Conservation (phyloP, 2,888 invertebrate genomes). For the Linhomoeus sp. region DNA sequence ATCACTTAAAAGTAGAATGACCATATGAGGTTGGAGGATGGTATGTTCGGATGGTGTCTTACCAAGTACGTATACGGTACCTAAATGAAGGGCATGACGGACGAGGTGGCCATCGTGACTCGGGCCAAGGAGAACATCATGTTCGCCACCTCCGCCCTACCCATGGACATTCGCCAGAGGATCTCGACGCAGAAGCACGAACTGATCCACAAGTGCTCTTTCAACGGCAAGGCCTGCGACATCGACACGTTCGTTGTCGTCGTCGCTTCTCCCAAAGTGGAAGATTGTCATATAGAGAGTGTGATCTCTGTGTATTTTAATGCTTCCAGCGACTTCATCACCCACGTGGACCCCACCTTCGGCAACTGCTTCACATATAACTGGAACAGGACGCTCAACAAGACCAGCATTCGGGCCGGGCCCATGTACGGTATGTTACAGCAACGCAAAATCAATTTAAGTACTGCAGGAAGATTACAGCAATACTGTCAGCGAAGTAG, state of each 20-base stretch:
- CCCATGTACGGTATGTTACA: conserved; percentile 18
- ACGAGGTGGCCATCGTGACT: conserved; percentile 26
- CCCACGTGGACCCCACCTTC: conserved; percentile 18
- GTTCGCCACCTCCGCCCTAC: conserved; percentile 21
- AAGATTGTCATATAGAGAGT: too few relatives aligned
- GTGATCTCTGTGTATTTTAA: too few relatives aligned
- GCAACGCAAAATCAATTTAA: too few relatives aligned
- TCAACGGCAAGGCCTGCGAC: conserved; percentile 23
- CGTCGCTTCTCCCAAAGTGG: too few relatives aligned
- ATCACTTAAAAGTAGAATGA: too few relatives aligned
- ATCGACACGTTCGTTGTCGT: conserved; percentile 17
- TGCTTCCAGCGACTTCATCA: conserved; percentile 19
- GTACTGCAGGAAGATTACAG: too few relatives aligned
- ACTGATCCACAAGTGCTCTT: conserved; percentile 24
- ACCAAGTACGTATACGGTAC: too few relatives aligned
- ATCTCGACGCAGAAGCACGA: conserved; percentile 22
- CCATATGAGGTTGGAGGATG: too few relatives aligned
- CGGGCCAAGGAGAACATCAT: conserved; percentile 26
- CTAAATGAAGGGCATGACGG: conserved; percentile 18
- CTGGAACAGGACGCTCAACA: conserved; percentile 13
- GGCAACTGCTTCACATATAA: conserved; percentile 22
- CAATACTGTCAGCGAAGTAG: too few relatives aligned
- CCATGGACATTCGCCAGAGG: conserved; percentile 14
- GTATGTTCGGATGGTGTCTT: too few relatives aligned
- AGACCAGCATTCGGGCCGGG: conserved; percentile 20